phyloP scores from a whole-genome alignment of 1,140 invertebrate genomes.

The Agrilus planipennis region DNA sequence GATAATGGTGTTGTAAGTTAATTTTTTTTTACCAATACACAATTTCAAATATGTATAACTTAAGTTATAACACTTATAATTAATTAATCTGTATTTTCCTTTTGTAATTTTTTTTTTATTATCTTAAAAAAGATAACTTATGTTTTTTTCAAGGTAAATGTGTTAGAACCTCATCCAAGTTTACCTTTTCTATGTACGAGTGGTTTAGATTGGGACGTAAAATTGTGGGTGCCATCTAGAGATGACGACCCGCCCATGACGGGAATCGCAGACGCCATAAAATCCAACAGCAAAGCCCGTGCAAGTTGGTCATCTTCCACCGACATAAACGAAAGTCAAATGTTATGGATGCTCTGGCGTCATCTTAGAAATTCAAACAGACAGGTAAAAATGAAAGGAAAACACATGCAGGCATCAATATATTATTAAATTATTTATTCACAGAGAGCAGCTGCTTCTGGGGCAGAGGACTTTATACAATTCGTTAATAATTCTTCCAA shows the following conservation, averaged over 20 bases:
- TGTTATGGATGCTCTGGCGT: conserved; percentile 30
- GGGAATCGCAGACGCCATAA: conserved; percentile 19
- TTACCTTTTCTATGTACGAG: conserved; percentile 81
- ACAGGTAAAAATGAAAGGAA: conserved; percentile 6
- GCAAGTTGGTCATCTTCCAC: conserved; percentile 4
- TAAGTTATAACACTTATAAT: conserved; percentile 7
- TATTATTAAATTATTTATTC: conserved; percentile 2
- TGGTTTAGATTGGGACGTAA: conserved; percentile 83
- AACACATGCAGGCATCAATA: not conserved
- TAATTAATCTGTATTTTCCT: not conserved
- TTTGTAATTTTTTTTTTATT: not conserved
- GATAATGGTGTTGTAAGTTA: conserved; percentile 70
- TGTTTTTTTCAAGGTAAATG: conserved; percentile 62
- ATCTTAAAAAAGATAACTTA: not conserved
- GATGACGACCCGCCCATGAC: conserved; percentile 32
- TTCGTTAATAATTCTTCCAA: conserved; percentile 3
- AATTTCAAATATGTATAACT: conserved; percentile 5
- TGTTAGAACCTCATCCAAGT: conserved; percentile 79
- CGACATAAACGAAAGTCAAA: conserved; percentile 16
- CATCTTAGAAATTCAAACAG: conserved; percentile 17
- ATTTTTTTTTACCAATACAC: conserved; percentile 6
- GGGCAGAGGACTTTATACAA: conserved; percentile 8
- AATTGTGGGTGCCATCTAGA: conserved; percentile 79
- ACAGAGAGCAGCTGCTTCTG: conserved; percentile 8
- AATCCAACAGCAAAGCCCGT: conserved; percentile 15